phyloP scores from a whole-genome alignment of 2,797 vertebrate genomes.

The Megaceryle alcyon region DNA sequence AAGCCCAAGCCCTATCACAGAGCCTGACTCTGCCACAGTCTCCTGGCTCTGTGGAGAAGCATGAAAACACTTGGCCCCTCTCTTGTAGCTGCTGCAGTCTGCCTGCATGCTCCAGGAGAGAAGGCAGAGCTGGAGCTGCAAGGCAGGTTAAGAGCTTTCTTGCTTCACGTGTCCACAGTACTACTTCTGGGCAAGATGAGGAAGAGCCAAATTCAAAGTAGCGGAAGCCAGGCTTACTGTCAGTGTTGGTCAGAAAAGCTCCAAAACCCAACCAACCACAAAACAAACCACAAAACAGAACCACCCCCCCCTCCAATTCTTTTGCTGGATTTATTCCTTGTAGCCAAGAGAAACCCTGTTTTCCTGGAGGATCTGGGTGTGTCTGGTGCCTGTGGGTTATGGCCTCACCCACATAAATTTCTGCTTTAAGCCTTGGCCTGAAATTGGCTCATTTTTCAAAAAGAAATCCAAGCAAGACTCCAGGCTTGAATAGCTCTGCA shows the following conservation, averaged over 20 bases:
- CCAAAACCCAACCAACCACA: too few relatives aligned
- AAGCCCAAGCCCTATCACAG: conserved; percentile 62
- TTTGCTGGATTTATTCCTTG: background rate
- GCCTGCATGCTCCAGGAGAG: background rate
- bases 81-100: conserved; percentile 29
- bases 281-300: background rate
- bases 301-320: background rate
- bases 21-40: conserved; percentile 19
- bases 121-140: background rate
- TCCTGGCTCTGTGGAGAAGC: conserved; percentile 57
- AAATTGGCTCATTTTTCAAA: background rate
- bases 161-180: fast-evolving
- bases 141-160: background rate
- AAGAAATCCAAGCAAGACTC: background rate
- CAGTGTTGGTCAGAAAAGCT: background rate
- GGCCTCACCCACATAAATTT: background rate
- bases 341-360: background rate
- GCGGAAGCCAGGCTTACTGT: background rate
- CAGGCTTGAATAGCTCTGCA: conserved; percentile 8
- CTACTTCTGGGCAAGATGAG: background rate
- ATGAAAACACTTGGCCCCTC: conserved; percentile 41
- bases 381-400: background rate
- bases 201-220: background rate
- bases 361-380: background rate
- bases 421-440: background rate